These are phyloP conservation scores for Leiothrix lutea DNA, from an alignment of 2,113 vertebrate genomes.

Conservation along the genomic window DNA sequence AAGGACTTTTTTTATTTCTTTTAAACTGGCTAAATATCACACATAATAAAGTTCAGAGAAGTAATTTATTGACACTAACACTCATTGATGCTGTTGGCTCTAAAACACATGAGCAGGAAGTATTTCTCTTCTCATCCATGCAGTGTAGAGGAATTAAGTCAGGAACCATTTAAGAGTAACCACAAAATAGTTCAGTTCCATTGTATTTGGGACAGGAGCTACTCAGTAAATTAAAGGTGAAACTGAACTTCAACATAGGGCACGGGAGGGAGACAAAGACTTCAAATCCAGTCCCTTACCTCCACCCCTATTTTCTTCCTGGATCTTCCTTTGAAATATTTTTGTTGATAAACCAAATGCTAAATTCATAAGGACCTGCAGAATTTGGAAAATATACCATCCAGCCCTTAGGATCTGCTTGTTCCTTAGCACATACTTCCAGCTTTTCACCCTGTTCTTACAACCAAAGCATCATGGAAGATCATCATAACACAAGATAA, in stretches of 20 bases:
- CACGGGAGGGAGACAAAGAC: constrained; percentile 25
- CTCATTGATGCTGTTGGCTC: neutral
- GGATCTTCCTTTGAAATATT: neutral
- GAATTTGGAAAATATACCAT: neutral
- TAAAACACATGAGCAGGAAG: neutral
- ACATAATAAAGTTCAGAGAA: constrained; percentile 31
- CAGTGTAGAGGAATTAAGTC: neutral
- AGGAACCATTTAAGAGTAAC: neutral
- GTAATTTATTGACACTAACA: neutral
- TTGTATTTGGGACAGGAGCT: neutral
- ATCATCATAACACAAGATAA: neutral
- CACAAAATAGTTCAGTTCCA: neutral
- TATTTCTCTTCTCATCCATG: neutral
- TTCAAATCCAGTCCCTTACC: neutral
- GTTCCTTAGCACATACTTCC: neutral
- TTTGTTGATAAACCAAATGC: neutral
- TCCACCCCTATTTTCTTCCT: neutral
- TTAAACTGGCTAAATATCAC: neutral
- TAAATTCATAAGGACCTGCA: neutral
- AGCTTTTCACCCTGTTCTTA: neutral
- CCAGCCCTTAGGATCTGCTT: neutral
- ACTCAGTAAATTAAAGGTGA: neutral
- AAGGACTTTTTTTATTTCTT: constrained; percentile 37
- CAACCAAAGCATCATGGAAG: neutral
- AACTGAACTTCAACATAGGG: neutral